phyloP scores from a whole-genome alignment of 2,797 vertebrate species.

The Rhabdophis nuchalis region DNA sequence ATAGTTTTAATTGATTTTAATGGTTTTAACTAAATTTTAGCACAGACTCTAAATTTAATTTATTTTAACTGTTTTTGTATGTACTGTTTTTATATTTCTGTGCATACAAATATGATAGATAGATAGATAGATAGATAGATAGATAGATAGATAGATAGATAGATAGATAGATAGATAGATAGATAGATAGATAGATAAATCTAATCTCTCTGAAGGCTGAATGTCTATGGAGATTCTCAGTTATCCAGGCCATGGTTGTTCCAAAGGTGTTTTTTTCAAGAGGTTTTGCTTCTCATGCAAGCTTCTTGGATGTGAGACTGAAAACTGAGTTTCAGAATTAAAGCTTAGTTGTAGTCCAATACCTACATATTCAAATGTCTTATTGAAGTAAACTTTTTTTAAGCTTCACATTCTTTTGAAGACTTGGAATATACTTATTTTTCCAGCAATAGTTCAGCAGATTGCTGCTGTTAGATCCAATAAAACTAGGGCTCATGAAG shows the following conservation, averaged over 20 bases:
- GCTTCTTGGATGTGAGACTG: conserved; percentile 21
- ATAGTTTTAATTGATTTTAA: too few relatives aligned
- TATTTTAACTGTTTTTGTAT: too few relatives aligned
- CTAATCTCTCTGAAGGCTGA: conserved; percentile 71
- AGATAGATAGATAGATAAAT: too few relatives aligned
- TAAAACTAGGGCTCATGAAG: neutral
- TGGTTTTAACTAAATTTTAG: too few relatives aligned
- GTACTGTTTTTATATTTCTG: too few relatives aligned
- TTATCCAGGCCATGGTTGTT: neutral
- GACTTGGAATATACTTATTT: conserved; percentile 34
- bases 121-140: too few relatives aligned
- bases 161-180: too few relatives aligned
- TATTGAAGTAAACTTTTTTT: conserved; percentile 67
- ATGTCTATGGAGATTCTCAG: neutral
- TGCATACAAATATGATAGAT: too few relatives aligned
- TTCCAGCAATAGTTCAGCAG: neutral
- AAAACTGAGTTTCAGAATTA: conserved; percentile 72
- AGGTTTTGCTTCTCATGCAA: neutral
- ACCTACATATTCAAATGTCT: conserved; percentile 63
- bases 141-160: too few relatives aligned
- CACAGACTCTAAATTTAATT: too few relatives aligned
- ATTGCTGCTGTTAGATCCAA: neutral
- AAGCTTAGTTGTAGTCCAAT: conserved; percentile 73
- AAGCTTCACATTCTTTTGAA: conserved; percentile 22
- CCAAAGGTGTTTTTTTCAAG: neutral